These are phyloP conservation scores for Meriones psammophilus DNA, from an alignment of 2,797 vertebrate genomes.

Conservation along the genomic window DNA sequence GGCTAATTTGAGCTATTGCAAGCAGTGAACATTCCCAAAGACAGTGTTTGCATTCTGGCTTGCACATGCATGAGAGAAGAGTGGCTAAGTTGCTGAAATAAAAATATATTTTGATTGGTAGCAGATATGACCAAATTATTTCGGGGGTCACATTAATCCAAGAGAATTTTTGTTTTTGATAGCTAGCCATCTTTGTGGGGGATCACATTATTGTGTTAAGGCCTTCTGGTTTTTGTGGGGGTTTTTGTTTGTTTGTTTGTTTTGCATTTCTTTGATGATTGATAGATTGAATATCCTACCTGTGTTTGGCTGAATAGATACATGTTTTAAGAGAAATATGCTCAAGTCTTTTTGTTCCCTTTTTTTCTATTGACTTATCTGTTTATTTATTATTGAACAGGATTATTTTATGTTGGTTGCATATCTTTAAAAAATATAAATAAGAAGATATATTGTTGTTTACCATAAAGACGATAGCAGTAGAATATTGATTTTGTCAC, in stretches of 20 bases:
- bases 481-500: neutral
- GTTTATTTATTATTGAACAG: neutral
- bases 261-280: neutral
- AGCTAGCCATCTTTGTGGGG: neutral
- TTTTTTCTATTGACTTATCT: neutral
- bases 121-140: neutral
- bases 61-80: neutral
- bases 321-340: neutral
- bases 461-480: too few relatives aligned
- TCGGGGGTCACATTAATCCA: neutral
- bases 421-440: neutral
- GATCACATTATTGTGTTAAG: neutral
- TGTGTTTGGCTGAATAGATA: neutral
- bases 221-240: neutral
- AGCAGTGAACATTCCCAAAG: neutral
- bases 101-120: too few relatives aligned
- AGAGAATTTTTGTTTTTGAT: neutral
- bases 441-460: neutral
- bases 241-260: neutral
- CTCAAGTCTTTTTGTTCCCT: neutral
- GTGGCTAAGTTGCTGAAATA: neutral
- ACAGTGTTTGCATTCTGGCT: neutral
- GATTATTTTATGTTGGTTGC: neutral
- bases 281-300: neutral
- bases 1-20: neutral